These are phyloP conservation scores for Cepphus grylle DNA, from an alignment of 2,113 vertebrate genomes.

Conservation along the genomic window DNA sequence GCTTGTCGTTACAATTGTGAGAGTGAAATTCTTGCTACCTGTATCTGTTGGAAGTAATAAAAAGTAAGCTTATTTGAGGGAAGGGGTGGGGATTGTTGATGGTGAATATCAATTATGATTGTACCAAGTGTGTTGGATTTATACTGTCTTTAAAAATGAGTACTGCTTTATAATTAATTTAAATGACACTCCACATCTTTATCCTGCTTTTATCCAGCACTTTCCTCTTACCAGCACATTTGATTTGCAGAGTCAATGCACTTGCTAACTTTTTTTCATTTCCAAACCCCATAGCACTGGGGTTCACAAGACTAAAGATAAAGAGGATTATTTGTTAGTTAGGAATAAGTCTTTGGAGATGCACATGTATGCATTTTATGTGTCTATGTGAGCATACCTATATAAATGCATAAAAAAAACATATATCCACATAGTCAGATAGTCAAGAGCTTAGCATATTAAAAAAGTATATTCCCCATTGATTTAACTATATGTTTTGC, in stretches of 20 bases:
- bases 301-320: background rate
- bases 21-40: background rate
- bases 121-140: background rate
- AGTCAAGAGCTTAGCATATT: background rate
- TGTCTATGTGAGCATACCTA: background rate
- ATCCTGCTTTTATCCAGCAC: background rate
- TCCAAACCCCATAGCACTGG: background rate
- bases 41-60: background rate
- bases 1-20: background rate
- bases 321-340: background rate
- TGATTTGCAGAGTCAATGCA: background rate
- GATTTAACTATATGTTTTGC: background rate
- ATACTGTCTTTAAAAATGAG: background rate
- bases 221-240: background rate
- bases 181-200: background rate
- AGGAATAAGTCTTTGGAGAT: background rate
- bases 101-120: background rate
- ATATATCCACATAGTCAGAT: background rate
- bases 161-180: background rate
- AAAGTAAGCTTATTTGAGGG: background rate
- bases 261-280: background rate
- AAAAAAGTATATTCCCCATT: background rate
- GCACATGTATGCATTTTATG: background rate
- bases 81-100: background rate
- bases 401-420: background rate